Evolutionary conservation across 2,797 vertebrate species (phyloP), one percentile per base, ranked within the genome.

Genomic region (Brachyrhaphis roseni): DNA sequence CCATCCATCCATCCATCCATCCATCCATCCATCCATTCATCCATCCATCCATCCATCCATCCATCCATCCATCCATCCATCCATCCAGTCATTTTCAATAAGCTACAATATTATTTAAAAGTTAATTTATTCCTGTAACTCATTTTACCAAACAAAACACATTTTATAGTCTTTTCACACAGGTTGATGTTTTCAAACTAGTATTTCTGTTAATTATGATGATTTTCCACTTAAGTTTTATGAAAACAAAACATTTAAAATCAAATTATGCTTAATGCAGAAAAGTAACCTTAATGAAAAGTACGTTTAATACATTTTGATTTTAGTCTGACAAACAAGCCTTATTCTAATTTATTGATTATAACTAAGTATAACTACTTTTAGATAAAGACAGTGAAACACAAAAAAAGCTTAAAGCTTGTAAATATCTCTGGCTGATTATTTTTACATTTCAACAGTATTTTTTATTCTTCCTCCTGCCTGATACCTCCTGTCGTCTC

Each of bases 401-500:
- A 39, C 23, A 39, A 4, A 36, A 66, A 66, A 16, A 34, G 5
- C 2, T 20, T 31, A 18, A 31, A 62, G 4, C 12, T 36, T 34
- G 31, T 11, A 18, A 64, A 39, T 23, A 36, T 43, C 8, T 70
- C 4, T 5, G 12, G 11, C 39, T n/a, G 23, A 70, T 70, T 8
- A 6, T 13, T 43, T 26, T 43, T 26, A 71, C 5, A 71, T n/a
- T 45, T 16, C 26, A 43, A 26, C 66, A 41, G 26, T 15, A 45
- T 7, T 39, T 57, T 57, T 59, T 28, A 51, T 53, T 82, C 1
- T 84, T 23, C 39, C 78, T 73, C 79, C 79, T 77, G 80, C 86
- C 86, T 92, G 75, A 89, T 78, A 79, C 80, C 75, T 78, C 66
- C 36, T 91, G 76, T 87, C 75, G 66, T 92, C 71, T 91, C 84